Base-by-base conservation (phyloP, 2,113 vertebrate species). In the Petrocephalus zakoni region DNA sequence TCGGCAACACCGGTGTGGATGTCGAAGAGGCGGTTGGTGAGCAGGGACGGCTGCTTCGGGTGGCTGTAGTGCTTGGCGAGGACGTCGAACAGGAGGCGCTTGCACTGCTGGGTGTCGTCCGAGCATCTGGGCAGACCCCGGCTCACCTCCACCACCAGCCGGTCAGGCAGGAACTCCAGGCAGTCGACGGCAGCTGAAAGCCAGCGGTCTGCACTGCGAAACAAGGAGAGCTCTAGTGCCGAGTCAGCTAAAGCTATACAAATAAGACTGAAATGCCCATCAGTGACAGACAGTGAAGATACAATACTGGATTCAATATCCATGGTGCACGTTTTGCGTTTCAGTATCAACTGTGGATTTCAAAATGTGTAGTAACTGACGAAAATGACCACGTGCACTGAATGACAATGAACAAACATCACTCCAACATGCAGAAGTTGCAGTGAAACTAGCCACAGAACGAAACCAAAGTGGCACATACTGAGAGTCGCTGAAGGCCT, bases 401-500 rank as follows among this genome's bases (percentile, higher is more conserved):
- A 61, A 29, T 22, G 46, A 75, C 13, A 13, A 5, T 4, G 46
- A 22, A 84, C 1, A 86, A 56, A 52, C 29, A 1, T 10, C 29
- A 19, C 53, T 47, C 81, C 81, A 49, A 21, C 42, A n/a, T 49
- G 46, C 42, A 46, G 19, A 49, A 21, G 6, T 78, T 42, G 5
- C 37, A 78, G 15, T 37, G 37, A 42, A 42, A 42, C 13, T 42
- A 81, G 17, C 34, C 49, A 53, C 13, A 68, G 10, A 68, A 29
- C 29, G 15, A 9, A 88, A 87, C 8, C 10, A 88, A 82, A 34
- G 1, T 61, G 3, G n/a, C 58, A 95, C 98, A 91, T 93, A 99
- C 98, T 99, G 97, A 11, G 98, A 97, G 92, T 99, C 97, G 91
- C 97, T 95, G 92, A 99, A 99, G 90, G 98, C 98, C 93, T 98